Evolutionary conservation across 2,888 invertebrate species (phyloP), one percentile per base, ranked within the genome.

Genomic region (Isotomurus palustris): DNA sequence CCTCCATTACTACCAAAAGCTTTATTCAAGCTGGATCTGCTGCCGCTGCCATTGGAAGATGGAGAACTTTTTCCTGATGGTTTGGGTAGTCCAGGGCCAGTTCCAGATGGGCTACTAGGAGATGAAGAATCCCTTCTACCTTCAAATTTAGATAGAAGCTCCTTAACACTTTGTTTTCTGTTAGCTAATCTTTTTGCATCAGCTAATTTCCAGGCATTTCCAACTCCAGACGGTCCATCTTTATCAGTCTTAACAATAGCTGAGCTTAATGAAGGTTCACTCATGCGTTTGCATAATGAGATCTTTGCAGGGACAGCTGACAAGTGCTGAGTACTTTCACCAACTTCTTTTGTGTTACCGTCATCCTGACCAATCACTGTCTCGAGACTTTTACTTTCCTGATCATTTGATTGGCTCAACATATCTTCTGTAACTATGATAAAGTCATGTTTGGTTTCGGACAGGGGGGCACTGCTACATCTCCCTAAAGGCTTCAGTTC

Each of bases 81-180:
- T 19, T 45, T 8, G 19, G 47, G 24, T 17, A 51, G 82, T 72
- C 63, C 77, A 78, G 58, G 77, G 6, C 49, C 54, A n/a, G 49
- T 41, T 5, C 44, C 44, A n/a, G 55, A 41, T 12, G n/a, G 17
- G 10, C 14, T 22, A 2, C 38, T 38, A 24, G 41, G 28, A 2
- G 43, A 41, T 19, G 52, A 32, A 6, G 41, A 12, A 3, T 45
- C 28, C 29, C 58, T 61, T 40, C 83, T 58, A 82, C 82, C 24
- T 71, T 84, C 84, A 63, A 84, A 84, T 62, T 82, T 78, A 22
- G 80, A 81, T 14, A 84, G 82, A 56, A 84, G 70, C 64, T 84
- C 83, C 62, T 81, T 78, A 0, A 84, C 84, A 65, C 83, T 84
- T 45, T 76, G 76, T 71, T 76, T 73, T 53, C 75, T 48, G 72